These are phyloP conservation scores for Parazoanthus swiftii DNA, from an alignment of 92 coral and sea anemone genomes.

Conservation along the genomic window DNA sequence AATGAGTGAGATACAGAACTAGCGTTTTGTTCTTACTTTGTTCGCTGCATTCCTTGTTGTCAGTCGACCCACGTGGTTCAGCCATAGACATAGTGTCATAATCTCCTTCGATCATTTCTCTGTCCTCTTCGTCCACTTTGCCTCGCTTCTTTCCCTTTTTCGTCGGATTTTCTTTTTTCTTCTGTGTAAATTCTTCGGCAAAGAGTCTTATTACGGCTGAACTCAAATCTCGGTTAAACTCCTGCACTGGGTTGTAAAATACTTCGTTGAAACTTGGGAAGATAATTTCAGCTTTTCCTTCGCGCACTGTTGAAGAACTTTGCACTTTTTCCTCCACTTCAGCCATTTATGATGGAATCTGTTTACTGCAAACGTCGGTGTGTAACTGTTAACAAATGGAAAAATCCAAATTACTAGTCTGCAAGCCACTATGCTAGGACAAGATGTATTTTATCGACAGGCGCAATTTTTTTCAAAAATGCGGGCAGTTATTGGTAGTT, in stretches of 20 bases:
- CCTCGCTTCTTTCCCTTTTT: not conserved
- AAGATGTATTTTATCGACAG: no score
- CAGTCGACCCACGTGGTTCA: constrained; percentile 17
- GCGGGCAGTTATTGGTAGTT: no score
- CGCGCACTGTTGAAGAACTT: constrained; percentile 56
- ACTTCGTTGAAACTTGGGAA: constrained; percentile 84
- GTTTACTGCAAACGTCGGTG: not conserved
- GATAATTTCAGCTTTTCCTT: constrained; percentile 93
- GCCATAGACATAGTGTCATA: not conserved
- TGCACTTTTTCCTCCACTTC: constrained; percentile 2
- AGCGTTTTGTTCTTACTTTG: not conserved
- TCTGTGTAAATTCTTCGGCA: constrained; percentile 60
- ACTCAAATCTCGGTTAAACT: constrained; percentile 94
- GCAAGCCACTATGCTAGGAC: no score
- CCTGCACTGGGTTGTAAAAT: constrained; percentile 97
- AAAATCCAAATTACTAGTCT: no score
- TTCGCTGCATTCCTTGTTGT: not conserved
- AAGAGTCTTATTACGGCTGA: constrained; percentile 74
- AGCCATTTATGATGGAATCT: not conserved
- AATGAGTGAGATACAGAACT: no score
- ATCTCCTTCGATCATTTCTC: not conserved
- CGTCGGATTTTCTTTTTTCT: constrained; percentile 48
- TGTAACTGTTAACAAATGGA: not conserved
- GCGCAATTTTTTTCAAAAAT: no score
- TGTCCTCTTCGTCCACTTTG: not conserved